Conservation (phyloP, 2,113 vertebrate species). For the Orthochromis malagaraziensis region DNA sequence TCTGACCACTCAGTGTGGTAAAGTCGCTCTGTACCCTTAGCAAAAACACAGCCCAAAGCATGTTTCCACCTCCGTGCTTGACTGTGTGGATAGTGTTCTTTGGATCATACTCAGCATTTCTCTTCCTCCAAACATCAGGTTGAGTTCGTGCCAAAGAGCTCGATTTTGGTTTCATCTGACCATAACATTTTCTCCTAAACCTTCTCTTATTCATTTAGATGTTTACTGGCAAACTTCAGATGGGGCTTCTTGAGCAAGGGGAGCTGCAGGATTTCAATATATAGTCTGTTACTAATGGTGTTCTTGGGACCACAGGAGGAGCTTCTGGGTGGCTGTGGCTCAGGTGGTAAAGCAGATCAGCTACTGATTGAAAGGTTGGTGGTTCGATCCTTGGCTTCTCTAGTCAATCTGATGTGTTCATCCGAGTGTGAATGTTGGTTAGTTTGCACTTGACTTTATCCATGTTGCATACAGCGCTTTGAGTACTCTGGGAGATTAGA, state of each 20-base stretch:
- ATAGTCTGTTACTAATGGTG: background rate
- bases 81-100: background rate
- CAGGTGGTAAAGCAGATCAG: background rate
- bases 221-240: background rate
- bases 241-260: background rate
- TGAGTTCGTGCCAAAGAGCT: background rate
- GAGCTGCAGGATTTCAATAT: background rate
- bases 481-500: background rate
- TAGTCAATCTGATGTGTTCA: background rate
- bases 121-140: background rate
- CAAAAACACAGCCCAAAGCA: background rate
- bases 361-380: background rate
- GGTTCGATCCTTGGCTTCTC: fast-evolving
- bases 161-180: background rate
- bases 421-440: background rate
- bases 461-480: fast-evolving
- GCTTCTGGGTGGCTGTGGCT: background rate
- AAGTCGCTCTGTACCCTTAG: background rate
- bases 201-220: background rate
- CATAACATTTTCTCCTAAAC: background rate
- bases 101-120: background rate
- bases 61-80: background rate
- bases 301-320: background rate
- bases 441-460: background rate
- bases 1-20: background rate